Base-by-base conservation (phyloP, 2,888 invertebrate genomes). In the Metopia argyrocephala region DNA sequence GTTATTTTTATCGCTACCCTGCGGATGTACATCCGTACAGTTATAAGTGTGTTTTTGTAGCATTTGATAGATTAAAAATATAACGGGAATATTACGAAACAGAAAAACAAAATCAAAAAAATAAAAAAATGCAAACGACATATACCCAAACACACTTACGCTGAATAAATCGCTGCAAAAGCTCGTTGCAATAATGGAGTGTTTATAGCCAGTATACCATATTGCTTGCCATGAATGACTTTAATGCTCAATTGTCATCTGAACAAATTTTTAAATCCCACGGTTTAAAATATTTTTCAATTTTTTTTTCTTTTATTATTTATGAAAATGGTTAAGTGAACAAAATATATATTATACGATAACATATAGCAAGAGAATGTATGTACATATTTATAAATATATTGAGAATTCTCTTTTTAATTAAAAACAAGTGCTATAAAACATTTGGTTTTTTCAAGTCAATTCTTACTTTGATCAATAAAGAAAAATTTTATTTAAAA, bases 1-100 rank as follows among this genome's bases (percentile, higher is more conserved):
- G 81, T 75, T 78, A 75, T 81, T 81, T 74, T 76, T 81, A 76
- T 76, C 74, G 66, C 66, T 74, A 78, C 70, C 74, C 78, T 81
- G 78, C 78, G 81, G 81, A 78, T 78, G 70, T 57, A 75, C 70
- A 78, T 78, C 70, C 81, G 70, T 56, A 66, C 23, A 61, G 78
- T 54, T 46, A 61, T 56, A 18, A 27, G 66, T 54, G 45, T 73
- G 54, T 48, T 65, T 54, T 21, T 73, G 54, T 48, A 70, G 66
- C 74, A 81, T 75, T 78, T 81, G 81, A 81, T 81, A 78, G 74
- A 81, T 81, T 78, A 81, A 81, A 81, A 81, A 62, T 64, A 48
- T 12, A 62, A 64, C 15, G 38, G 38, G 23, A 56, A 73, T n/a
- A 38, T 15, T 38, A 38, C 38, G 38, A 38, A 46, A 64, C 20